Evolutionary conservation across 2,113 vertebrate species (phyloP), one percentile per base, ranked within the genome.

Genomic region (Gallinago undulata): DNA sequence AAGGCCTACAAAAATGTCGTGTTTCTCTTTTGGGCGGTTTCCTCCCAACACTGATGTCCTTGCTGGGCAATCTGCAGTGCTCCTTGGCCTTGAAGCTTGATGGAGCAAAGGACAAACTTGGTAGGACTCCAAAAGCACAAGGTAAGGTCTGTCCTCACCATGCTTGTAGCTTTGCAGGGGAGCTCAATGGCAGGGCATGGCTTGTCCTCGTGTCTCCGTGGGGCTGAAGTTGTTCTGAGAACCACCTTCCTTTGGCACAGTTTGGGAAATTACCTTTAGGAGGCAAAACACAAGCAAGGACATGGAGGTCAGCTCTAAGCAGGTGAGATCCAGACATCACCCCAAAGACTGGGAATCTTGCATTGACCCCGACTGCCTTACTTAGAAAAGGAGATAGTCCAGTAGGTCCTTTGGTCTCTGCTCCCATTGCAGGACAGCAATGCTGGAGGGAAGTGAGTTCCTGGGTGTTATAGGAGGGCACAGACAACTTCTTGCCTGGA

Each of bases 161-260:
- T 74, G 25, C n/a, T 33, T 83, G 64, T 2, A 4, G 68, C 53
- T 89, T 91, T 5, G 0, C 0, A 0, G 11, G 8, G 28, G 31
- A 84, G 25, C 57, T 68, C 1, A 1, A 1, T 9, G 41, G 57
- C 50, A 83, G 53, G 70, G 37, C 22, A 6, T 2, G 15, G 24
- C n/a, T 91, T 48, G n/a, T 78, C 56, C 69, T 87, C 0, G 0
- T 13, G 11, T 41, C 37, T 72, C 30, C 1, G 1, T 10, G 1
- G 2, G 47, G 39, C 64, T 84, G 57, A 64, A 43, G 30, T 1
- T 86, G 12, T 39, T 92, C 55, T 67, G 59, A 80, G 55, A 88
- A 37, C 28, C 4, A 0, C 3, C 15, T 15, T 69, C 31, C 59
- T 90, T 90, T 47, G 67, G 9, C 63, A 76, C 24, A 27, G 4